Percentiles rank a stretch among this genome's conserved stretches.
phyloP scores from a whole-genome alignment of 2,113 vertebrate genomes.

The Suricata suricatta region DNA sequence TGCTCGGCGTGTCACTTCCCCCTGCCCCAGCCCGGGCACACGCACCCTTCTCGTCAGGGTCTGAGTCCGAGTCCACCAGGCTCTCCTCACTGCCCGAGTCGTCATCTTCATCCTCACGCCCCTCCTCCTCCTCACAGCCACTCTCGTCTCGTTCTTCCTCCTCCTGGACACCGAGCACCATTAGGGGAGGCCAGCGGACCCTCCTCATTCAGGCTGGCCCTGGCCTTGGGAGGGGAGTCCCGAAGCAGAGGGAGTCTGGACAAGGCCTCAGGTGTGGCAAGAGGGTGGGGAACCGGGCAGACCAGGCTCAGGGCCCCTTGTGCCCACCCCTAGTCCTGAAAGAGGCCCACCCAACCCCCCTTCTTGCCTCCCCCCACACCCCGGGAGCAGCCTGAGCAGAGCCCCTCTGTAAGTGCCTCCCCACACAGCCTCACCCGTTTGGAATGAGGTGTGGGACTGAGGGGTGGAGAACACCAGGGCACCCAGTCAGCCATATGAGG shows the following conservation, averaged over 20 bases:
- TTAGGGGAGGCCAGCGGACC: background rate
- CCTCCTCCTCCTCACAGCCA: conserved; percentile 94
- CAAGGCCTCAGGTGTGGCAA: background rate
- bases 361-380: too few relatives aligned
- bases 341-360: background rate
- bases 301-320: accelerated
- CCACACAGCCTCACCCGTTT: background rate
- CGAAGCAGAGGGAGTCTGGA: background rate
- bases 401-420: background rate
- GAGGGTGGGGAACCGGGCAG: background rate
- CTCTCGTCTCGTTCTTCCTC: conserved; percentile 94
- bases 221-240: background rate
- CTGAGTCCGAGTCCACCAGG: conserved; percentile 94
- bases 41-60: conserved; percentile 95
- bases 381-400: background rate
- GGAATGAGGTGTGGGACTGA: background rate
- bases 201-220: background rate
- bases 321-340: background rate
- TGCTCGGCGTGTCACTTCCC: background rate
- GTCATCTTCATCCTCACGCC: conserved; percentile 92
- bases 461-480: background rate
- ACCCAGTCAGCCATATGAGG: accelerated
- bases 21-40: background rate
- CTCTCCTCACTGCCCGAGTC: conserved; percentile 96
- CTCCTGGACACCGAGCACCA: conserved; percentile 79